phyloP scores from a whole-genome alignment of 2,113 vertebrate genomes.

The Himantopus leucocephalus region DNA sequence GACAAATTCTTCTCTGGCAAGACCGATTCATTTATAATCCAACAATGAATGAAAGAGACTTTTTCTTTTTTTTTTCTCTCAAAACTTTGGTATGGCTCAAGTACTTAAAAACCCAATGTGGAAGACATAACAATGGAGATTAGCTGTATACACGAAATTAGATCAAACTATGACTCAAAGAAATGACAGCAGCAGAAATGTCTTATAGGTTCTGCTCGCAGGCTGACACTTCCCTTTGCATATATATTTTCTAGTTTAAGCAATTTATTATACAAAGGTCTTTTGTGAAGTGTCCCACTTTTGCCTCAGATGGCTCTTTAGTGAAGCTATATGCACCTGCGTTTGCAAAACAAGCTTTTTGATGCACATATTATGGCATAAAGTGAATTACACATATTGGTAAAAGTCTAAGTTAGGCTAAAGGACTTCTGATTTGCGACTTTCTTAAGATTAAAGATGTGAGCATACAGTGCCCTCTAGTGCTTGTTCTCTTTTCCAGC shows the following conservation, averaged over 20 bases:
- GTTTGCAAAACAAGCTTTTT: neutral
- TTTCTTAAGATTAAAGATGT: neutral
- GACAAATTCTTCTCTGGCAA: neutral
- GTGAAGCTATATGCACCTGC: neutral
- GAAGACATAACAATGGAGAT: neutral
- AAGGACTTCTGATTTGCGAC: neutral
- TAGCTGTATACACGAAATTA: neutral
- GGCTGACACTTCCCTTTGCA: neutral
- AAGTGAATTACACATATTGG: neutral
- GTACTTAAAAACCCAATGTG: neutral
- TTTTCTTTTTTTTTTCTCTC: neutral
- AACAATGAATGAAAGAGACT: neutral
- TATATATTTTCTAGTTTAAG: neutral
- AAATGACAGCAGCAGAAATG: neutral
- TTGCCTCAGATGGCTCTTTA: neutral
- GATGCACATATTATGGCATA: neutral
- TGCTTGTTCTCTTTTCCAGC: neutral
- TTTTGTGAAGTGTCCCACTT: neutral
- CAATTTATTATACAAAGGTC: neutral
- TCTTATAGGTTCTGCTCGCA: neutral
- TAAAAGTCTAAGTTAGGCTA: neutral
- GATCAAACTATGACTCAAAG: neutral
- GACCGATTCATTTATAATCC: neutral
- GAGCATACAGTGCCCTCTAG: conserved; percentile 38
- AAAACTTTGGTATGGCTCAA: neutral